A percentile compares a stretch with the other conserved stretches of the same genome.
Evolutionary conservation across 2,797 vertebrate genomes (phyloP).

Genomic region (Syngnathus acus): DNA sequence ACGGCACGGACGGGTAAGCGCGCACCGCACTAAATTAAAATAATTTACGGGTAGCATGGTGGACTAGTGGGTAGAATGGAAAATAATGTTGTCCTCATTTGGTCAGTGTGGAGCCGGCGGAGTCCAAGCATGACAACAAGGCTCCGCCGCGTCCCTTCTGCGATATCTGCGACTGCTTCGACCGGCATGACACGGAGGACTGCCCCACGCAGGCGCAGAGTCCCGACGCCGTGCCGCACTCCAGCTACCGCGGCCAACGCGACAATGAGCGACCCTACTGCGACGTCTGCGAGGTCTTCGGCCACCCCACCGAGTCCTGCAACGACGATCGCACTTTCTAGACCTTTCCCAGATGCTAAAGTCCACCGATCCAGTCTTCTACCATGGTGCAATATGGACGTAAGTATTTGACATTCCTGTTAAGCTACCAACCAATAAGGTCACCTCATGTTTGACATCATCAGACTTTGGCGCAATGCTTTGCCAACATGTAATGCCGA

Average conservation of each 20-base stretch:
- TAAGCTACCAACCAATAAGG: neutral
- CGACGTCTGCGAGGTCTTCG: constrained; percentile 92
- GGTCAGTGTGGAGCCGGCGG: constrained; percentile 22
- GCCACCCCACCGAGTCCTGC: constrained; percentile 86
- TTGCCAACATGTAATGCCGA: too few relatives aligned
- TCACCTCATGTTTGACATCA: neutral
- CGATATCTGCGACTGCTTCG: constrained; percentile 97
- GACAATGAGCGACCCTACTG: constrained; percentile 85
- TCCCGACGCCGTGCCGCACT: constrained; percentile 83
- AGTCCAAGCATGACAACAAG: constrained; percentile 84
- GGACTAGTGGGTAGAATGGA: too few relatives aligned
- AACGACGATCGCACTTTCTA: constrained; percentile 95
- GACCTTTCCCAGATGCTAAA: constrained; percentile 18
- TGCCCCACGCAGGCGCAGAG: constrained; percentile 92
- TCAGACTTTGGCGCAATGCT: neutral
- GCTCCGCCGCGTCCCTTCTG: constrained; percentile 85
- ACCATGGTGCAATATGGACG: constrained; percentile 56
- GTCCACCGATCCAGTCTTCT: constrained; percentile 47
- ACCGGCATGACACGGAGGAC: constrained; percentile 93
- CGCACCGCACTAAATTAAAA: neutral
- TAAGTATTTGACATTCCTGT: constrained; percentile 20
- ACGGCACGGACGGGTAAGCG: constrained; percentile 77
- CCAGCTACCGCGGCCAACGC: constrained; percentile 79
- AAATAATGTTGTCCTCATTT: constrained; percentile 13
- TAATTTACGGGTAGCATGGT: too few relatives aligned